phyloP scores from a whole-genome alignment of 2,113 vertebrate species.

The Nyctibius bracteatus region DNA sequence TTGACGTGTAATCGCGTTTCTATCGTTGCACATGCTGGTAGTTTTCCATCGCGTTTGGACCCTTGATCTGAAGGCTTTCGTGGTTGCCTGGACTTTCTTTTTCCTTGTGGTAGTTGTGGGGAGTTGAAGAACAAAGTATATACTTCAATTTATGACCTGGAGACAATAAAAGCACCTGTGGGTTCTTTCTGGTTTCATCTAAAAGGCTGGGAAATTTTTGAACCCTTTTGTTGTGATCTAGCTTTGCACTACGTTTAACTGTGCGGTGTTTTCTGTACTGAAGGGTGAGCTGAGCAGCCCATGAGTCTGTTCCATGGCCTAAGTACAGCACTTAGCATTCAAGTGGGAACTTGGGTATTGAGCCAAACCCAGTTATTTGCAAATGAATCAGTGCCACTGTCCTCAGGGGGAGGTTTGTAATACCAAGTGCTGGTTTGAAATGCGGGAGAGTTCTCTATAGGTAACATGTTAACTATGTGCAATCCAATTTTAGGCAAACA shows the following conservation, averaged over 20 bases:
- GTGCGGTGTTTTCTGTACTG: background rate
- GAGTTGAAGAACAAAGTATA: background rate
- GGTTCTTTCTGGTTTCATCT: background rate
- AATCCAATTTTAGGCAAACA: slow-evolving; percentile 6
- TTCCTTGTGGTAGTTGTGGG: background rate
- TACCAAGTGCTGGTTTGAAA: background rate
- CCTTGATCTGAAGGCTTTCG: background rate
- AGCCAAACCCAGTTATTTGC: slow-evolving; percentile 34
- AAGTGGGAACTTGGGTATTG: background rate
- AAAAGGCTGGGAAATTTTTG: background rate
- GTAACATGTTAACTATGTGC: background rate
- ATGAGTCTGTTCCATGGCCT: background rate
- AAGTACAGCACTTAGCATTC: background rate
- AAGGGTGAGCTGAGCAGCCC: background rate
- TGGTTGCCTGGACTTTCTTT: background rate
- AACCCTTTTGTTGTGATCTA: background rate
- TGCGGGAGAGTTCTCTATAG: background rate
- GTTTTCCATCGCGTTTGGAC: background rate
- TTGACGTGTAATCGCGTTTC: background rate
- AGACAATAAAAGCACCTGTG: background rate
- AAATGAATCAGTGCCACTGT: background rate
- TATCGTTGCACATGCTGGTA: background rate
- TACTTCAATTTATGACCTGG: background rate
- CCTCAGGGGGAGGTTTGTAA: background rate
- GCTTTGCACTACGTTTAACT: background rate